phyloP scores from a whole-genome alignment of 2,797 vertebrate species.

The Argya squamiceps region DNA sequence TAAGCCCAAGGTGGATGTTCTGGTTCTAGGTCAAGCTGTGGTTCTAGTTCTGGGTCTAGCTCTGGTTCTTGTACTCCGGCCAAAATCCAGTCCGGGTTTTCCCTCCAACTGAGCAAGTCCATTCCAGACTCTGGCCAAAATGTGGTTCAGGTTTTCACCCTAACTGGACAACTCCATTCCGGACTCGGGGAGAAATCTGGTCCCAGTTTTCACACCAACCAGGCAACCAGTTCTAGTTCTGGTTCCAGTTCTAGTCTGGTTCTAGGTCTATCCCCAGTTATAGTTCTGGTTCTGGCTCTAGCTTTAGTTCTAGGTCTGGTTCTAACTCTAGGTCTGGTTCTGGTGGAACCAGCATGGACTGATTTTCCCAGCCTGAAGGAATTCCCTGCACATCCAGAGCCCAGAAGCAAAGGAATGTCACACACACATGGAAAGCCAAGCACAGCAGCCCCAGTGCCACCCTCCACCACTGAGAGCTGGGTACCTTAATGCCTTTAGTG shows the following conservation, averaged over 20 bases:
- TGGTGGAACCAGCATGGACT: not conserved
- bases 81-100: too few relatives aligned
- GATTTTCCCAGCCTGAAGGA: not conserved
- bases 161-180: not conserved
- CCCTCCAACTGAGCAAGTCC: too few relatives aligned
- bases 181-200: rapidly evolving
- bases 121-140: not conserved
- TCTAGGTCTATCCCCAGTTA: not conserved
- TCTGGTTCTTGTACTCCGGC: too few relatives aligned
- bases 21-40: not conserved
- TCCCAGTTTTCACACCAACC: not conserved
- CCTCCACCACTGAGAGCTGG: not conserved
- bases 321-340: not conserved
- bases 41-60: too few relatives aligned
- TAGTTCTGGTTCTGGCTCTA: too few relatives aligned
- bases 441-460: not conserved
- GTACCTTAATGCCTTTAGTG: slow-evolving; percentile 98
- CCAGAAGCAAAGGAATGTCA: not conserved
- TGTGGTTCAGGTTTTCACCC: too few relatives aligned
- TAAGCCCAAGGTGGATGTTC: not conserved
- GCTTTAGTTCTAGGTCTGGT: too few relatives aligned
- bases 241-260: too few relatives aligned
- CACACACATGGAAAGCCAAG: not conserved
- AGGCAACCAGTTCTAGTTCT: not conserved
- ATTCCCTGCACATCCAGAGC: not conserved